Base-by-base conservation (phyloP, 2,797 vertebrate species). In the Sphenopsis melanotis region DNA sequence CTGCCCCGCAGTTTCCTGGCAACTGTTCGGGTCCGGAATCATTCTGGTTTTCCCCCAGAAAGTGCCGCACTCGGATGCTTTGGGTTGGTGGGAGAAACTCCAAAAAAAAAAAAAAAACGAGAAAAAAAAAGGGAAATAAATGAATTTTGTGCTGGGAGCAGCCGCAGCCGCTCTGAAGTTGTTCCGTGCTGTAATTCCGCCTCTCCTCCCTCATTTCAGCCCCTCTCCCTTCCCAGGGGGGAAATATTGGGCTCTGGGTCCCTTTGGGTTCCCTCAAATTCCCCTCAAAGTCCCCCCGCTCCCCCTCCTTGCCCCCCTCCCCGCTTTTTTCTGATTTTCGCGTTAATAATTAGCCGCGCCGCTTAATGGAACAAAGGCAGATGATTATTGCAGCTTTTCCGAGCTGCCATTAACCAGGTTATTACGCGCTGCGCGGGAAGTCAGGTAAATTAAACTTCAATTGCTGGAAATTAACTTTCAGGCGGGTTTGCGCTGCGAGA, bases 371-470 rank as follows among this genome's bases (percentile, higher is more conserved):
- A 90, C 90, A 93, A 94, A 81, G 77, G 90, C 27, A 72, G 81
- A 78, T 81, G 57, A 96, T 96, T 78, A 94, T 92, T 84, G 89
- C 76, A 78, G 3, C 85, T 90, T 91, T 81, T 24, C 83, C 75
- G 69, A 88, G 90, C 85, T 89, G 34, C 93, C 94, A 97, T 97
- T 96, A 96, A 71, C 88, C 36, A 84, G 86, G 90, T 96, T 90
- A 97, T 97, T 96, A 96, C 21, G 88, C 93, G 20, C 85, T 64
- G 78, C 87, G 61, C 78, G 90, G 96, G 91, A 96, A 96, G 88
- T 82, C 92, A 97, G 96, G 96, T 96, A 97, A 96, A 97, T 97
- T 96, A 95, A 94, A 97, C 81, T 83, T 59, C 77, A 94, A 96
- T 93, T 60, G 92, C 90, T 97, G 93, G 84, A 91, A 97, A 97